Evolutionary conservation across 2,797 vertebrate genomes (phyloP).

Genomic region (Galaxias olidus): DNA sequence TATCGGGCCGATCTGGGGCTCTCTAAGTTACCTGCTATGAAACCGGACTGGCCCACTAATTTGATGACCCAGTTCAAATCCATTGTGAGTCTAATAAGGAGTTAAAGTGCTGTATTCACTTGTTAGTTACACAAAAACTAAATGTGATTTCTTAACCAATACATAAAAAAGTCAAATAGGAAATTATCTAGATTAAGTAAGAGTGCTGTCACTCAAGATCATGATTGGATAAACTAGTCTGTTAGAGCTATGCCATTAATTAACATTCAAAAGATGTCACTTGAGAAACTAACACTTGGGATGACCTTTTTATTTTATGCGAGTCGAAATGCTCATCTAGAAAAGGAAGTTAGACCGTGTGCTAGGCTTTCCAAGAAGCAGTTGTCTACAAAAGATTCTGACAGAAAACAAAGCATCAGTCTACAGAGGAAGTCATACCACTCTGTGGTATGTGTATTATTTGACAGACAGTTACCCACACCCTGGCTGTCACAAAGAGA

Average conservation of each 20-base stretch:
- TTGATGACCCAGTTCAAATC: too few relatives aligned
- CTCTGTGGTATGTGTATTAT: too few relatives aligned
- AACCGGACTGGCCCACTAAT: too few relatives aligned
- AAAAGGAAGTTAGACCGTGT: too few relatives aligned
- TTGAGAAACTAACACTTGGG: background rate
- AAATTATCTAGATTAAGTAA: background rate
- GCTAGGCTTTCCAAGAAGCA: too few relatives aligned
- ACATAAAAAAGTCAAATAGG: background rate
- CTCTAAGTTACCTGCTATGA: too few relatives aligned
- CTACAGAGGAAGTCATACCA: too few relatives aligned
- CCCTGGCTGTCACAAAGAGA: too few relatives aligned
- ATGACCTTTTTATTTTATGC: background rate
- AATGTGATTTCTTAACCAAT: background rate
- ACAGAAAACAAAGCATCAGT: background rate
- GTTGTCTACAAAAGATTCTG: background rate
- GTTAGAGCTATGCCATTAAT: background rate
- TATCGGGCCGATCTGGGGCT: too few relatives aligned
- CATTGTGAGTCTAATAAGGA: too few relatives aligned
- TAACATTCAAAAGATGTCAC: background rate
- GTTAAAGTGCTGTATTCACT: too few relatives aligned
- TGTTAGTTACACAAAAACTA: background rate
- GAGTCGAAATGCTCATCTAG: background rate
- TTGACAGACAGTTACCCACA: too few relatives aligned
- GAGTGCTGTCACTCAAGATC: background rate
- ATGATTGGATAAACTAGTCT: background rate